Conservation (phyloP, 2,888 invertebrate genomes). For the Psylliodes chrysocephalus region DNA sequence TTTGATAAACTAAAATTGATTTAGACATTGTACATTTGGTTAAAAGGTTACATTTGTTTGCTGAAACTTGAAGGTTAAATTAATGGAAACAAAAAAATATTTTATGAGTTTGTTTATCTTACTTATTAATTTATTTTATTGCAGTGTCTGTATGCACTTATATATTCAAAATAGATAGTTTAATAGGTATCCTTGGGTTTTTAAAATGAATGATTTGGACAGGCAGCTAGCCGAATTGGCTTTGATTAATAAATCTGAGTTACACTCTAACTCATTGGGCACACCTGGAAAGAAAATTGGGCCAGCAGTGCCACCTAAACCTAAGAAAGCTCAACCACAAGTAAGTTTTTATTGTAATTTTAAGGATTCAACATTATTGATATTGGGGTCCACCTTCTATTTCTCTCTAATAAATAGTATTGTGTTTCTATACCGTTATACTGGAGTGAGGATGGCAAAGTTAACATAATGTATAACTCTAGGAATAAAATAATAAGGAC, state of each 20-base stretch:
- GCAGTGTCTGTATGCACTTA: not conserved
- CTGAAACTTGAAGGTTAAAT: constrained; percentile 40
- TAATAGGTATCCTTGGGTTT: not conserved
- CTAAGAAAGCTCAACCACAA: constrained; percentile 73
- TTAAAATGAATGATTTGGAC: constrained; percentile 72
- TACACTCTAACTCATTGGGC: constrained; percentile 58
- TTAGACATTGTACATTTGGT: not conserved
- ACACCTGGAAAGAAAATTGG: constrained; percentile 72
- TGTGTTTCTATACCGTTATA: too few relatives aligned
- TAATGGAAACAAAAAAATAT: constrained; percentile 25
- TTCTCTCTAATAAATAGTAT: too few relatives aligned
- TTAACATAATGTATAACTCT: too few relatives aligned
- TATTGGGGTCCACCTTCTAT: too few relatives aligned
- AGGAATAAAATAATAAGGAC: too few relatives aligned
- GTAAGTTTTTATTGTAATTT: too few relatives aligned
- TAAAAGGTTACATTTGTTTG: too few relatives aligned
- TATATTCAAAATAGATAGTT: not conserved
- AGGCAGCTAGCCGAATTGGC: constrained; percentile 77
- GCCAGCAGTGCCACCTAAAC: constrained; percentile 85
- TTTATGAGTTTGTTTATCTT: constrained; percentile 33
- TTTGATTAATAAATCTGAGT: constrained; percentile 67
- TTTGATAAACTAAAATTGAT: not conserved
- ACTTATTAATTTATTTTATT: constrained; percentile 20
- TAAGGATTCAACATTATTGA: too few relatives aligned
- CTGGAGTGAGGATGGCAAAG: too few relatives aligned